phyloP scores from a whole-genome alignment of 2,113 vertebrate genomes.

The Nothocercus julius region DNA sequence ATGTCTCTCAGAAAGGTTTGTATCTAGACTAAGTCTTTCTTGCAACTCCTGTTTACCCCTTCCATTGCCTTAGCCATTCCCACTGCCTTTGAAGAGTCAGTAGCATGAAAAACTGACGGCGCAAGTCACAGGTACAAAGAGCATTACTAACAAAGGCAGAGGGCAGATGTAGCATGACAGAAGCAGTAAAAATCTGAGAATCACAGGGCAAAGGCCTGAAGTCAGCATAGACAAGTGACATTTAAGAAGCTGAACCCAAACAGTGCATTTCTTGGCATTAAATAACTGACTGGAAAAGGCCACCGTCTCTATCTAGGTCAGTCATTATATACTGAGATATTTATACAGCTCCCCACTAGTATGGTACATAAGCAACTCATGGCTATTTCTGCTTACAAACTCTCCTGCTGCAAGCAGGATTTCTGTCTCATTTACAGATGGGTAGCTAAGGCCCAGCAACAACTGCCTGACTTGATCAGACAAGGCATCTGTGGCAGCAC shows the following conservation, averaged over 20 bases:
- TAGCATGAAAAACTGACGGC: background rate
- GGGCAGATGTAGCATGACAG: background rate
- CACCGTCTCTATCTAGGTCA: slow-evolving; percentile 29
- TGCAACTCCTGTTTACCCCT: background rate
- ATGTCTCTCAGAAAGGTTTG: background rate
- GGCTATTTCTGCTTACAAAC: slow-evolving; percentile 22
- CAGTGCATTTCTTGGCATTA: slow-evolving; percentile 46
- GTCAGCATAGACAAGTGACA: slow-evolving; percentile 16
- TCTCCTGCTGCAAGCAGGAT: background rate
- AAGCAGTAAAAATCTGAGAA: background rate
- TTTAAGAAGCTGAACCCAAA: slow-evolving; percentile 57
- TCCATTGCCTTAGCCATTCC: background rate
- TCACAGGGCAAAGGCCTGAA: background rate
- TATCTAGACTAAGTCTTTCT: background rate
- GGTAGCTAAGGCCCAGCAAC: background rate
- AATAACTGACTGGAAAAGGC: slow-evolving; percentile 45
- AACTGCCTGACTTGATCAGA: background rate
- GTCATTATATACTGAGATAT: slow-evolving; percentile 45
- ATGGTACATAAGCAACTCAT: background rate
- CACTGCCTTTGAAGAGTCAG: background rate
- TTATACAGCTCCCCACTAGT: slow-evolving; percentile 40
- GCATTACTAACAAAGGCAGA: background rate
- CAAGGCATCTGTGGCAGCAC: background rate
- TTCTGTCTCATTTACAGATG: background rate
- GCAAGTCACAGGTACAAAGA: background rate